Percentiles rank a stretch among this genome's conserved stretches.
Evolutionary conservation across 2,888 invertebrate species (phyloP).

Genomic region (Ophion costatus): DNA sequence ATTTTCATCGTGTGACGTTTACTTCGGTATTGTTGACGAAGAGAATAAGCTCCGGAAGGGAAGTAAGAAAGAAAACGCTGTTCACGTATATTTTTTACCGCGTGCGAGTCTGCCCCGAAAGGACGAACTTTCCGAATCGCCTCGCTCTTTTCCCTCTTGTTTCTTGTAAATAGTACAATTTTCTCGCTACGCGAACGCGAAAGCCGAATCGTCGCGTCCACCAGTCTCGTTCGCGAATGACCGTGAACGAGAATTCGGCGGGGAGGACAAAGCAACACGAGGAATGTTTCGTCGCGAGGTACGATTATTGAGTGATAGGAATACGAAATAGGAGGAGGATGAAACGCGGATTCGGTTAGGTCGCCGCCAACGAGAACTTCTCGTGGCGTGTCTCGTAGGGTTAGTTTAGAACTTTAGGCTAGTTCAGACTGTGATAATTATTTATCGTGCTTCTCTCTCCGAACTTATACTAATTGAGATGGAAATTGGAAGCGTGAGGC

Average conservation of each 20-base stretch:
- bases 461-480: constrained; percentile 55
- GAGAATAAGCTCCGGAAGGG: neutral
- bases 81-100: constrained; percentile 27
- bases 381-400: constrained; percentile 48
- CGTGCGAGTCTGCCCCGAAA: constrained; percentile 35
- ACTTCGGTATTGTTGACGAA: neutral
- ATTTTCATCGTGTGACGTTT: neutral
- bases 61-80: neutral
- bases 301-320: neutral
- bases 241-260: constrained; percentile 40
- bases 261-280: neutral
- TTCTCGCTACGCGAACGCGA: constrained; percentile 3
- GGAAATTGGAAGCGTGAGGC: constrained; percentile 18
- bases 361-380: constrained; percentile 32
- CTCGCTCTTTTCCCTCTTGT: constrained; percentile 3
- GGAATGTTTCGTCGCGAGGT: neutral
- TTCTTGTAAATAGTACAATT: constrained; percentile 45
- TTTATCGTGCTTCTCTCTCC: constrained; percentile 77
- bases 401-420: constrained; percentile 76
- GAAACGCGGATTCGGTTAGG: constrained; percentile 48
- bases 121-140: constrained; percentile 46
- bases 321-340: neutral
- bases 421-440: constrained; percentile 82
- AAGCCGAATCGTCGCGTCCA: neutral
- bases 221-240: constrained; percentile 21